Base-by-base conservation (phyloP, 1,140 invertebrate genomes). In the Lordiphosa clarofinis region DNA sequence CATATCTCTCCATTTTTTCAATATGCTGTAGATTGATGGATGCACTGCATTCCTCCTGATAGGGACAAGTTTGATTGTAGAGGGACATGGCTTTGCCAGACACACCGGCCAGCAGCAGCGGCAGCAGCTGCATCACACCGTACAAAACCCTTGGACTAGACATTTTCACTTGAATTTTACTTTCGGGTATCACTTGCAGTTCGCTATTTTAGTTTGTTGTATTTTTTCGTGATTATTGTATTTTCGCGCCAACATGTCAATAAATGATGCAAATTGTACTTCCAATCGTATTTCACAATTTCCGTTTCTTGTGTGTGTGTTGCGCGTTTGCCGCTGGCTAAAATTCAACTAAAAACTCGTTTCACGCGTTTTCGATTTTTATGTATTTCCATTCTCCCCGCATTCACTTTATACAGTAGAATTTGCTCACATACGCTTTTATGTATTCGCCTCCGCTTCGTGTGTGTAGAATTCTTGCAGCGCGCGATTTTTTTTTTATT, bases 1-100 rank as follows among this genome's bases (percentile, higher is more conserved):
- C 96, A 66, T 93, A 94, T 54, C 91, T 42, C 37, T 76, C 54
- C 13, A 82, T 39, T 6, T 40, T 36, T 5, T 62, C 33, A 6
- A 84, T 65, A 15, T 84, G 69, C 10, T 44, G 40, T 57, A 61
- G 8, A 39, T 84, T 82, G 21, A 82, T 36, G 0, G 56, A 33
- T 1, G 46, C n/a, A 38, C 40, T 48, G 48, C 78, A 84, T 8
- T 33, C 19, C 24, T 2, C 11, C 13, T 13, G 50, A 21, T 39
- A 73, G 24, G 43, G 66, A 13, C 74, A 73, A 11, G 19, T 66
- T 8, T 58, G 38, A 33, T 66, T 70, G 28, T 31, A 31, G 0
- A 70, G 5, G 5, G 54, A 60, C 5, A 57, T 33, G 2, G 70
- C 61, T 28, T 54, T 5, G 11, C 33, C 66, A 24, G 28, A 8